Evolutionary conservation across 2,888 invertebrate genomes (phyloP).

Genomic region (Ptychoptera contaminata): DNA sequence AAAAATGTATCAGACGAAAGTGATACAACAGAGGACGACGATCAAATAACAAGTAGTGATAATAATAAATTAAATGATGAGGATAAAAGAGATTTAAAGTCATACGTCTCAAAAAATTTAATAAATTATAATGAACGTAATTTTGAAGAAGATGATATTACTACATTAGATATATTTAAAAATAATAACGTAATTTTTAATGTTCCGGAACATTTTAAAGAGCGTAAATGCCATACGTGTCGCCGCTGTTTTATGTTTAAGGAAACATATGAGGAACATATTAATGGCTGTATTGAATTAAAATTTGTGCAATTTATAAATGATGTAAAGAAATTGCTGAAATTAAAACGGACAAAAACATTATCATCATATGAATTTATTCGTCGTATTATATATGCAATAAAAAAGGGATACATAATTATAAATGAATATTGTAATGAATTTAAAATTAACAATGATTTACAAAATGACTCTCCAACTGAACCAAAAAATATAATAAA

Average conservation of each 20-base stretch:
- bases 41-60: slow-evolving; percentile 19
- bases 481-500: not conserved
- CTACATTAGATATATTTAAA: slow-evolving; percentile 22
- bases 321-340: slow-evolving; percentile 22
- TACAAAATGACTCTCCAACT: not conserved
- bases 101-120: not conserved
- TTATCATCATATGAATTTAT: slow-evolving; percentile 30
- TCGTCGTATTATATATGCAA: slow-evolving; percentile 26
- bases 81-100: slow-evolving; percentile 12
- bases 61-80: slow-evolving; percentile 19
- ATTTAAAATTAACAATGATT: slow-evolving; percentile 1
- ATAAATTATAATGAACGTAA: slow-evolving; percentile 28
- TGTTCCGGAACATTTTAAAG: slow-evolving; percentile 26
- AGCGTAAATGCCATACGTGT: slow-evolving; percentile 27
- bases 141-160: slow-evolving; percentile 28
- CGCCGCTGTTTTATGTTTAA: slow-evolving; percentile 28
- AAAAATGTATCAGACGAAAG: slow-evolving; percentile 1
- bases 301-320: slow-evolving; percentile 23
- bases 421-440: slow-evolving; percentile 3
- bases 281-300: slow-evolving; percentile 25
- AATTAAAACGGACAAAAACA: slow-evolving; percentile 22
- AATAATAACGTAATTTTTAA: slow-evolving; percentile 25
- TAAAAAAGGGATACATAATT: slow-evolving; percentile 13
- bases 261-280: slow-evolving; percentile 24
- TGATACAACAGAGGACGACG: slow-evolving; percentile 4